phyloP scores from a whole-genome alignment of 2,113 vertebrate genomes.

The Nesospiza acunhae region DNA sequence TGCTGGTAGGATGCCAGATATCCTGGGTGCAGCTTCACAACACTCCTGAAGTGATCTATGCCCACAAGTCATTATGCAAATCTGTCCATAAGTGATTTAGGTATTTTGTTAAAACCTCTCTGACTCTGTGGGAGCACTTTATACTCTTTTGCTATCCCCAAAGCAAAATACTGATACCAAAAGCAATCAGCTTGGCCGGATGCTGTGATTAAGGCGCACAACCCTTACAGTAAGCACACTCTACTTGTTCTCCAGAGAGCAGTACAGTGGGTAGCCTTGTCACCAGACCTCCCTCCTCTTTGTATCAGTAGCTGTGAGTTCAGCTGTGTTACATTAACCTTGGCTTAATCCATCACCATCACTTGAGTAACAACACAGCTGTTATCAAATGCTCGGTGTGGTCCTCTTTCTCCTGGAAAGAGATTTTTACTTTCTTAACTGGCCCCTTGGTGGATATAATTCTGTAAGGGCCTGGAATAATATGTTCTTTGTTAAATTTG shows the following conservation, averaged over 20 bases:
- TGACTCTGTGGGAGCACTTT: not conserved
- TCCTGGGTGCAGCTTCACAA: not conserved
- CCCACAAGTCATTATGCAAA: not conserved
- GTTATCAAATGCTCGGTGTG: not conserved
- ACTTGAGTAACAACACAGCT: not conserved
- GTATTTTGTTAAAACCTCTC: not conserved
- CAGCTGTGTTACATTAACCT: not conserved
- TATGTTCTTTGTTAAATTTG: not conserved
- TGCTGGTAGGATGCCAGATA: not conserved
- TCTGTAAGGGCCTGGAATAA: not conserved
- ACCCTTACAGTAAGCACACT: not conserved
- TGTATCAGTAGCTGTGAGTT: not conserved
- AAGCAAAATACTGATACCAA: not conserved
- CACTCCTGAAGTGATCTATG: rapidly evolving
- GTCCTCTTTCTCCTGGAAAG: not conserved
- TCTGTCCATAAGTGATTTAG: not conserved
- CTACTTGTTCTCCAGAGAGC: not conserved
- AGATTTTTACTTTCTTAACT: not conserved
- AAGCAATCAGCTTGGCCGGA: not conserved
- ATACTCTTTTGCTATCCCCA: not conserved
- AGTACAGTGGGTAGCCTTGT: rapidly evolving
- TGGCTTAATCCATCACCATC: not conserved
- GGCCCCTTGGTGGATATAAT: not conserved
- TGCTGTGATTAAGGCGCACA: not conserved
- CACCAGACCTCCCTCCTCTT: not conserved